A percentile compares a stretch with the other conserved stretches of the same genome.
Evolutionary conservation across 2,888 invertebrate species (phyloP).

Genomic region (Ochropleura plecta): DNA sequence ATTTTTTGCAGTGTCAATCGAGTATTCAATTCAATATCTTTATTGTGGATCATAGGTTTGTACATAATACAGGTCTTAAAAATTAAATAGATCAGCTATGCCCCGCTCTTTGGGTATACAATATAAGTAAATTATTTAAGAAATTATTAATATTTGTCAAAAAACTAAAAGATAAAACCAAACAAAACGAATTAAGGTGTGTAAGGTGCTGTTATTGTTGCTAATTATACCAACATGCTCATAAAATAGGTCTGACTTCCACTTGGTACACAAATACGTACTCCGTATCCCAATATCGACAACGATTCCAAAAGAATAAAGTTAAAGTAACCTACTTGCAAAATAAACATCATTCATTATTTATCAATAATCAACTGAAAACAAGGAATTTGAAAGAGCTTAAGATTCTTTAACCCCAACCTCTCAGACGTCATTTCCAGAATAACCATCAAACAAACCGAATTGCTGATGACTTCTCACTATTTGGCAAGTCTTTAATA

Average conservation of each 20-base stretch:
- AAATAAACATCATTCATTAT: too few species aligned
- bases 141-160: too few species aligned
- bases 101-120: too few species aligned
- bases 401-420: not conserved
- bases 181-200: too few species aligned
- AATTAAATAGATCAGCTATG: too few species aligned
- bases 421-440: not conserved
- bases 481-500: not conserved
- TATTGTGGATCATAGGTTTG: too few species aligned
- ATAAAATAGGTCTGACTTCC: not conserved
- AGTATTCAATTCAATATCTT: too few species aligned
- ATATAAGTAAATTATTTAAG: too few species aligned
- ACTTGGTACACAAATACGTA: not conserved
- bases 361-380: not conserved
- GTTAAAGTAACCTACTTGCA: too few species aligned
- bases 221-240: not conserved
- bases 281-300: not conserved
- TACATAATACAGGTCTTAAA: too few species aligned
- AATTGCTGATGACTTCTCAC: not conserved
- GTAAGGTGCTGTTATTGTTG: not conserved
- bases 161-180: too few species aligned
- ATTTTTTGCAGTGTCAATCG: too few species aligned
- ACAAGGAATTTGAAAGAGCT: not conserved
- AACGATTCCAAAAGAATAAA: not conserved
- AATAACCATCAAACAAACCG: not conserved